phyloP scores from a whole-genome alignment of 2,888 invertebrate species.

The Scotopteryx bipunctaria region DNA sequence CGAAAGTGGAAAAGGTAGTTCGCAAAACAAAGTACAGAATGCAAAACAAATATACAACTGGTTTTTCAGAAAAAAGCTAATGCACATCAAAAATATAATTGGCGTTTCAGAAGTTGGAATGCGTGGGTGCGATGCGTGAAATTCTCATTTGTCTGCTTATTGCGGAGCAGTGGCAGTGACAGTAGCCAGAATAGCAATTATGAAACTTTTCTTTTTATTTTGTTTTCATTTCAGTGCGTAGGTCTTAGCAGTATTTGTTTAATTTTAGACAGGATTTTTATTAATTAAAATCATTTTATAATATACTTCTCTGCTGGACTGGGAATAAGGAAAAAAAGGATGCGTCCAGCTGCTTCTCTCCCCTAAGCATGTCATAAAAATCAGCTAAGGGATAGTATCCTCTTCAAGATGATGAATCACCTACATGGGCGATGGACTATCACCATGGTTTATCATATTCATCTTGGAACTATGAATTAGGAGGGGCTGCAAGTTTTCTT shows the following conservation, averaged over 20 bases:
- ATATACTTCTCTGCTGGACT: too few relatives aligned
- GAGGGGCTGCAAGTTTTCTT: too few relatives aligned
- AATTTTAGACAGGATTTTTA: too few relatives aligned
- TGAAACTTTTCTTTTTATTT: constrained; percentile 6
- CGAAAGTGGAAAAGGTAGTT: constrained; percentile 16
- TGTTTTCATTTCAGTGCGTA: background rate
- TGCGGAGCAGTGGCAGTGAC: constrained; percentile 41
- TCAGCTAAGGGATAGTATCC: too few relatives aligned
- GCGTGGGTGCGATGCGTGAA: constrained; percentile 47
- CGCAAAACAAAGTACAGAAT: constrained; percentile 31
- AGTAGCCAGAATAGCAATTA: constrained; percentile 38
- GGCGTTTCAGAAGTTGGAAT: constrained; percentile 44
- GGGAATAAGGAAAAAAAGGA: too few relatives aligned
- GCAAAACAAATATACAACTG: constrained; percentile 41
- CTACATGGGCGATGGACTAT: too few relatives aligned
- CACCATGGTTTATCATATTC: too few relatives aligned
- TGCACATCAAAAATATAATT: constrained; percentile 41
- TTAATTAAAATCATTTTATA: too few relatives aligned
- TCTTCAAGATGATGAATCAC: too few relatives aligned
- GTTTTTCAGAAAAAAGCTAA: constrained; percentile 36
- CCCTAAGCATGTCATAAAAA: too few relatives aligned
- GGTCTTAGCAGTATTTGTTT: background rate
- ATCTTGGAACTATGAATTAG: too few relatives aligned
- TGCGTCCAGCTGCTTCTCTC: too few relatives aligned
- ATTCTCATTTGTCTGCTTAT: constrained; percentile 53